phyloP scores from a whole-genome alignment of 1,140 invertebrate species.

The Drosophila murphyi region DNA sequence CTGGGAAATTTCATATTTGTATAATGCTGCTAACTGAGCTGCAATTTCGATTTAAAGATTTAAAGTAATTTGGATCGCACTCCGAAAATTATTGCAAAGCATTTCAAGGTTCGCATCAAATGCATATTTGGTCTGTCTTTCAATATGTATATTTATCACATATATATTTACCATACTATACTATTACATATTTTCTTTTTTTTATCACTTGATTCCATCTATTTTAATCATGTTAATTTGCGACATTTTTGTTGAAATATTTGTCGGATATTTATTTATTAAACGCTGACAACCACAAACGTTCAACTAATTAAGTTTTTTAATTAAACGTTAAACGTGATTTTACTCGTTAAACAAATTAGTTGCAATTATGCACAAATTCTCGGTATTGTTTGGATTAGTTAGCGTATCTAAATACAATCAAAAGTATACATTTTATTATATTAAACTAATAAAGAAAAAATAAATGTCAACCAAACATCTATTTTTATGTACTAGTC shows the following conservation, averaged over 20 bases:
- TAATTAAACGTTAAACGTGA: slow-evolving; percentile 65
- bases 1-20: neutral
- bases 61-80: neutral
- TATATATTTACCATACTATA: neutral
- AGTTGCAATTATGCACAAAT: slow-evolving; percentile 34
- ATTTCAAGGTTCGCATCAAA: neutral
- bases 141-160: neutral
- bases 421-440: slow-evolving; percentile 48
- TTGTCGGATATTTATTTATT: slow-evolving; percentile 53
- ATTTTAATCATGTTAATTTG: slow-evolving; percentile 40
- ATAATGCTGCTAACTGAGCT: neutral
- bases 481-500: no score
- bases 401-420: slow-evolving; percentile 34
- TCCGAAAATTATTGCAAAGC: neutral
- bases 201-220: neutral
- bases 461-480: no score
- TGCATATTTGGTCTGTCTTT: neutral
- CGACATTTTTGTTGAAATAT: slow-evolving; percentile 15
- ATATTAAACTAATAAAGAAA: neutral
- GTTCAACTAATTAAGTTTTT: slow-evolving; percentile 65
- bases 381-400: slow-evolving; percentile 26
- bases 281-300: slow-evolving; percentile 71
- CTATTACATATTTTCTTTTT: neutral
- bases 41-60: neutral
- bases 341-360: slow-evolving; percentile 59